These are phyloP conservation scores for Fringilla coelebs DNA, from an alignment of 2,797 vertebrate genomes.

Conservation along the genomic window DNA sequence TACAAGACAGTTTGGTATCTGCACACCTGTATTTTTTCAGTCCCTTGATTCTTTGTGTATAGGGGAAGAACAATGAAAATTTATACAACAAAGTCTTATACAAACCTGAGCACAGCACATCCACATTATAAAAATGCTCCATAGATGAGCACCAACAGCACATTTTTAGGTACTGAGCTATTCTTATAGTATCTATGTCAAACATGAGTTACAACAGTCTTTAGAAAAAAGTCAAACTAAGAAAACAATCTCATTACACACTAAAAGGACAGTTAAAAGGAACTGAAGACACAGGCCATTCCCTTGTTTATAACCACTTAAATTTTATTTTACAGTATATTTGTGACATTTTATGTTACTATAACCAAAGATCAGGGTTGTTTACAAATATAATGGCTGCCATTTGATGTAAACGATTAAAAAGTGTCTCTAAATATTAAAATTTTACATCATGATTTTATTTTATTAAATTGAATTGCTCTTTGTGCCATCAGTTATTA, in stretches of 20 bases:
- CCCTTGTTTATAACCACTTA: constrained; percentile 71
- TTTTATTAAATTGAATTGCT: constrained; percentile 67
- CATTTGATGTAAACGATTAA: constrained; percentile 76
- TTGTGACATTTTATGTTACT: constrained; percentile 72
- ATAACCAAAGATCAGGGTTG: constrained; percentile 68
- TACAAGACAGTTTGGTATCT: neutral
- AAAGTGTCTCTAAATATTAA: constrained; percentile 76
- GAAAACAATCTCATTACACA: neutral
- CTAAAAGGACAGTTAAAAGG: neutral
- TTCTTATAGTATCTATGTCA: neutral
- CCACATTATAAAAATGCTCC: neutral
- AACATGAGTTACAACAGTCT: neutral
- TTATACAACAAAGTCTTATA: neutral
- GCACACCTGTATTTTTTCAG: neutral
- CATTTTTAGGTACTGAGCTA: neutral
- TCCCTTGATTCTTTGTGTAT: neutral
- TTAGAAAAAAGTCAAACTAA: neutral
- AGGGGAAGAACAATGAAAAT: neutral
- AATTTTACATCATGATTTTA: constrained; percentile 76
- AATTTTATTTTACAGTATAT: constrained; percentile 81
- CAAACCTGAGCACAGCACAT: neutral
- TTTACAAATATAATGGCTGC: constrained; percentile 79
- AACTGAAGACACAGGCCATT: constrained; percentile 29
- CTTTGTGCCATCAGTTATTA: constrained; percentile 66
- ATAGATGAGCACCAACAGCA: neutral